Evolutionary conservation across 2,888 invertebrate genomes (phyloP).

Genomic region (Chaitophorus viminalis): DNA sequence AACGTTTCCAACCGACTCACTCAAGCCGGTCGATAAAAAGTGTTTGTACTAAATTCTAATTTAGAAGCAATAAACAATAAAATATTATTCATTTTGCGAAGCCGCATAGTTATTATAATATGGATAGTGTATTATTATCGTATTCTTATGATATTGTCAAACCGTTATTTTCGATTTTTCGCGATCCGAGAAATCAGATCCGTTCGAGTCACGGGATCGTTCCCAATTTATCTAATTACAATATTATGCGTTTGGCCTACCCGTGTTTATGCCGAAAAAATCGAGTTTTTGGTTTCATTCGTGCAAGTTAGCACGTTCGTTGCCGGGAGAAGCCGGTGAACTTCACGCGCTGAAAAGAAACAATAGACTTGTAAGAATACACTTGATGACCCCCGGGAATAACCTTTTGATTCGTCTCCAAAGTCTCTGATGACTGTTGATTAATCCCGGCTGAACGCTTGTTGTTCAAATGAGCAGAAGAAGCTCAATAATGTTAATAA

Average conservation of each 20-base stretch:
- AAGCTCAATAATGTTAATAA: slow-evolving; percentile 29
- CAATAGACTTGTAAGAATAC: slow-evolving; percentile 50
- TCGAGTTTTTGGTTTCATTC: slow-evolving; percentile 63
- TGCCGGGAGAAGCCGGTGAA: slow-evolving; percentile 36
- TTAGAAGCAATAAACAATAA: no score
- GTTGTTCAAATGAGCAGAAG: slow-evolving; percentile 16
- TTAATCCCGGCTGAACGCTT: slow-evolving; percentile 42
- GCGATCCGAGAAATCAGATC: not conserved
- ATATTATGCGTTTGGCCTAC: not conserved
- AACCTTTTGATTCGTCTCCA: slow-evolving; percentile 58
- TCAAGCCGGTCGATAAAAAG: no score
- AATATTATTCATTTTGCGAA: no score
- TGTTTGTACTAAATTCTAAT: no score
- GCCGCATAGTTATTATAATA: no score
- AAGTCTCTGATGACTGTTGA: slow-evolving; percentile 51
- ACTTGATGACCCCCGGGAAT: slow-evolving; percentile 39
- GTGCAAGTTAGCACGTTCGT: no score
- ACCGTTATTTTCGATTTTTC: not conserved
- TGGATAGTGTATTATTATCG: no score
- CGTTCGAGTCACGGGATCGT: not conserved
- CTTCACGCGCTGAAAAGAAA: slow-evolving; percentile 18
- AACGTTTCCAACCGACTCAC: no score
- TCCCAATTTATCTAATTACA: slow-evolving; percentile 37
- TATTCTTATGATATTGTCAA: no score
- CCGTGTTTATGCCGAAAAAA: slow-evolving; percentile 5